Base-by-base conservation (phyloP, 2,888 invertebrate genomes). In the Epinotia nisella region DNA sequence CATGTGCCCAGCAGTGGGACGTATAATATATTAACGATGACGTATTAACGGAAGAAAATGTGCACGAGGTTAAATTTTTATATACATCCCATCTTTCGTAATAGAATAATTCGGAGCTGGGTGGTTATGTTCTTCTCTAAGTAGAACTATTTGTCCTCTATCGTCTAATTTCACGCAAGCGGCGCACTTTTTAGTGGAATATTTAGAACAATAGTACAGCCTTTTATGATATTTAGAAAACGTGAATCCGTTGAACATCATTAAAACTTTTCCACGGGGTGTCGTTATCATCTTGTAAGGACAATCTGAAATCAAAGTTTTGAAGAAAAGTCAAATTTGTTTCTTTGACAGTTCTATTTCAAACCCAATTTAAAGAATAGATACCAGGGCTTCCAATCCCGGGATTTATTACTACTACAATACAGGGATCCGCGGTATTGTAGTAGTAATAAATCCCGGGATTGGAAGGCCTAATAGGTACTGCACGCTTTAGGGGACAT, bases 171-270 rank as follows among this genome's bases (percentile, higher is more conserved):
- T 70, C 2, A 75, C 66, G 19, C 45, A 41, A 15, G 74, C 74
- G 24, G 39, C 29, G 53, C 75, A 75, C 19, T 62, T 67, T 3
- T 5, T 15, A 3, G 24, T 45, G 7, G 21, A 19, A 61, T 68
- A 70, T 29, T 67, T 73, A 13, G 74, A 71, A 49, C 70, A 75
- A 29, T 67, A 67, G 49, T 61, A 75, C 15, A 51, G 13, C 0
- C 39, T 19, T 17, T 56, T 55, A 35, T 41, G 29, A 51, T 64
- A 51, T 39, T 53, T 65, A 4, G 65, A 55, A 55, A 55, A 65
- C 19, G 39, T 55, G 39, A 19, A 65, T 3, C 65, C 53, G 9
- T 65, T 55, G 19, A 55, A 21, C 55, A 65, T 39, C 39, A 55
- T 24, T 7, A 65, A 21, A 11, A 35, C 11, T 24, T 39, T 29